phyloP scores from a whole-genome alignment of 2,797 vertebrate species.

The Phaenicophaeus curvirostris region DNA sequence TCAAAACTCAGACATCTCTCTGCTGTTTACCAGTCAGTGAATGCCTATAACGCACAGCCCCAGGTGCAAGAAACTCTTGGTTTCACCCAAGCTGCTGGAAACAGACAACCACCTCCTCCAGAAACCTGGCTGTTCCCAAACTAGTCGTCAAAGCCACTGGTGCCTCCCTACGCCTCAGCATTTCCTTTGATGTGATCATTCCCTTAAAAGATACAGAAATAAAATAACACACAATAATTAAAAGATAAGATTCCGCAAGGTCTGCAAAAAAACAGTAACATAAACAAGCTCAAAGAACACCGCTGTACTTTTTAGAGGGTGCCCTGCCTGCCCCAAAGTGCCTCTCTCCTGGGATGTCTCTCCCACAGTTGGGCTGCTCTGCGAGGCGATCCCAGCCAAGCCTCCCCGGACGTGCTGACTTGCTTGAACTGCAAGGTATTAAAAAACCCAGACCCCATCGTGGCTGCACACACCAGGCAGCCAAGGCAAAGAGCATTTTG shows the following conservation, averaged over 20 bases:
- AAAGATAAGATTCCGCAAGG: background rate
- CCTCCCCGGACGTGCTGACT: background rate
- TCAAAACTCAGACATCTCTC: background rate
- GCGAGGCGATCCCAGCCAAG: fast-evolving
- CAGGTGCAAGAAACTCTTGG: fast-evolving
- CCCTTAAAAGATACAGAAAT: background rate
- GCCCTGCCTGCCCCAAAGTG: background rate
- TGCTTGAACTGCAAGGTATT: background rate
- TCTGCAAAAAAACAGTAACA: background rate
- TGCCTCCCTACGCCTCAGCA: background rate
- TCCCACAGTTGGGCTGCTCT: background rate
- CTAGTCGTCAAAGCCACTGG: background rate
- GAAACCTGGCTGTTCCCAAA: background rate
- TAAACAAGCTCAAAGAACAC: background rate
- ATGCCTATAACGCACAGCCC: fast-evolving
- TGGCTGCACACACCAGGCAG: background rate
- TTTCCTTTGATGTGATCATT: background rate
- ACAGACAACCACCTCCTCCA: background rate
- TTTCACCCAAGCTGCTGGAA: background rate
- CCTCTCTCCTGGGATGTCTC: background rate
- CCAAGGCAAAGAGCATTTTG: background rate
- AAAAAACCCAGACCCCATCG: background rate
- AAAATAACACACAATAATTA: background rate
- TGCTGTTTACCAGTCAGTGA: background rate
- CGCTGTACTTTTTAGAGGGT: background rate